phyloP scores from a whole-genome alignment of 2,113 vertebrate species.

The Oplegnathus fasciatus region DNA sequence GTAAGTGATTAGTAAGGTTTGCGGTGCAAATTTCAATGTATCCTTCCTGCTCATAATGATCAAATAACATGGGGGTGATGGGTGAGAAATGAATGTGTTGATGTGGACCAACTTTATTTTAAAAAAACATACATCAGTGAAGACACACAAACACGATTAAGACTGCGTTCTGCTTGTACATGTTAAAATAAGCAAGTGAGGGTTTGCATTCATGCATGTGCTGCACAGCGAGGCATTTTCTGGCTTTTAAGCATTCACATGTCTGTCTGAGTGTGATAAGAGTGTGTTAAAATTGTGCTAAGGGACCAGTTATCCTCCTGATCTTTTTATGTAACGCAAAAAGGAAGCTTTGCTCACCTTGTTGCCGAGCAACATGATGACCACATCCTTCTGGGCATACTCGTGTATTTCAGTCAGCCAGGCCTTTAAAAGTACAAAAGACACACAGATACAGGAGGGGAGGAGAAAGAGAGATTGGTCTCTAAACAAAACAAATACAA shows the following conservation, averaged over 20 bases:
- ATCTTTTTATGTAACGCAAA: conserved; percentile 66
- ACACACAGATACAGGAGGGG: conserved; percentile 36
- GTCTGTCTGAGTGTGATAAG: conserved; percentile 67
- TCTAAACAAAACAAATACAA: conserved; percentile 45
- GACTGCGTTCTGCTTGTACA: background rate
- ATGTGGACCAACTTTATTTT: conserved; percentile 16
- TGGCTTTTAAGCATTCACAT: conserved; percentile 21
- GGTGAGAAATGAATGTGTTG: background rate
- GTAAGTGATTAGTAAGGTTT: background rate
- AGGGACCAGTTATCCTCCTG: conserved; percentile 59
- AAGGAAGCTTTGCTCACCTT: conserved; percentile 88
- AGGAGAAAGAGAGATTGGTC: conserved; percentile 3
- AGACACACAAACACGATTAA: background rate
- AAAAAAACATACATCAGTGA: conserved; percentile 4
- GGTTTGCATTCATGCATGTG: background rate
- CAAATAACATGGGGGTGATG: background rate
- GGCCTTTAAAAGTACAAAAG: conserved; percentile 78
- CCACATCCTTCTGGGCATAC: conserved; percentile 96
- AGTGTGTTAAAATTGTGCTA: conserved; percentile 43
- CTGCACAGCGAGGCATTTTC: conserved; percentile 7
- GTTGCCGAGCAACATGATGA: conserved; percentile 99
- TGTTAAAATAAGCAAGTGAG: background rate
- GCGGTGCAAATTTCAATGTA: background rate
- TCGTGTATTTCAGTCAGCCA: conserved; percentile 94
- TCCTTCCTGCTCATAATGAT: background rate